Base-by-base conservation (phyloP, 2,113 vertebrate genomes). In the Diphyllodes magnificus region DNA sequence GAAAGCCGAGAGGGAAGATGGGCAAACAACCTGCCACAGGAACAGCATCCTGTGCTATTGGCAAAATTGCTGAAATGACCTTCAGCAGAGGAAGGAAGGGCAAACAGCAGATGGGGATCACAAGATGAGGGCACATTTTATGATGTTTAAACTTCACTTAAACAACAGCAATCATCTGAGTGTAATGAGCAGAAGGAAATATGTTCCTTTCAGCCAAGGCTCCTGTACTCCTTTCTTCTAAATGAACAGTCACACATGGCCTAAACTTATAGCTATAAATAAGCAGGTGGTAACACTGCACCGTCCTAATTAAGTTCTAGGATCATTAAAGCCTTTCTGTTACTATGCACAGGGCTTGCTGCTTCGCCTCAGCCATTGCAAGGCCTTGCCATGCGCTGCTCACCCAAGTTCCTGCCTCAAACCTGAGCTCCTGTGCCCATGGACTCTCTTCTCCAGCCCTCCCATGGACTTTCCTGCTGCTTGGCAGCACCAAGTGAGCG, bases 121-220 rank as follows among this genome's bases (percentile, higher is more conserved):
- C 25, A 83, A 88, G 91, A 94, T 10, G 42, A 63, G 24, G 84
- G 51, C 54, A 86, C 72, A 53, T 71, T 93, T 93, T 82, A 85
- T 79, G 87, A 92, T 72, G 65, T 50, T 84, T n/a, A 50, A 83
- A 86, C 70, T 35, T 50, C 50, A 37, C 13, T 83, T 88, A 88
- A 89, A 72, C 86, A 95, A 78, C 60, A 61, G 69, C 0, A 0
- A 77, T 78, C 94, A 93, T 93, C 56, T 72, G 87, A 93, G 66
- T 42, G 51, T n/a, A 81, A 95, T 17, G 27, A 95, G 92, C 84
- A 96, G 95, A 94, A 89, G 84, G 75, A 93, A 97, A 83, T 7
- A 54, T 0, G 3, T 40, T 91, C 68, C 68, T 76, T 87, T 73
- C 68, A 89, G 93, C 66, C 53, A 51, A 91, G 75, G 78, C 39